Evolutionary conservation across 2,797 vertebrate species (phyloP).

Genomic region (Dryobates pubescens): DNA sequence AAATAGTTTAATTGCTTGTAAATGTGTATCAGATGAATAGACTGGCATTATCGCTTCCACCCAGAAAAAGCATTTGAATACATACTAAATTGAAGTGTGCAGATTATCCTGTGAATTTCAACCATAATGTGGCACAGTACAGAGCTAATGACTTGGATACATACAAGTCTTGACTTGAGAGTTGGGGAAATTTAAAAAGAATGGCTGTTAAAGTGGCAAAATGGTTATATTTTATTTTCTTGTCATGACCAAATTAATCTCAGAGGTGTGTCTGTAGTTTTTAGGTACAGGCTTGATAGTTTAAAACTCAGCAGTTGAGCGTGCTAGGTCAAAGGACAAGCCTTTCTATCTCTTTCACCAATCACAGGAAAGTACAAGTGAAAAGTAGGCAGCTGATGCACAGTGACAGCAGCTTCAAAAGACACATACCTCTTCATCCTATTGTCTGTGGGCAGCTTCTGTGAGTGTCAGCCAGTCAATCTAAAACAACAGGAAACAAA

Average conservation of each 20-base stretch:
- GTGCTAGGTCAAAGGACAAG: not conserved
- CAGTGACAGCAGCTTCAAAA: constrained; percentile 7
- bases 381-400: not conserved
- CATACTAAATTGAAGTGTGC: not conserved
- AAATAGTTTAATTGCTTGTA: not conserved
- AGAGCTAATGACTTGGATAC: not conserved
- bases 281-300: not conserved
- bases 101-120: not conserved
- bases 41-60: not conserved
- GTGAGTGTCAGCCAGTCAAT: not conserved
- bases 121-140: not conserved
- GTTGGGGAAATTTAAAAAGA: not conserved
- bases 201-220: not conserved
- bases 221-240: not conserved
- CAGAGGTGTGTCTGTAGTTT: not conserved
- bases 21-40: not conserved
- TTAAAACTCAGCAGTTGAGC: not conserved
- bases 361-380: not conserved
- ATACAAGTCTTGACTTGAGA: not conserved
- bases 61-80: not conserved
- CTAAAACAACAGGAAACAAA: constrained; percentile 21
- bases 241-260: not conserved
- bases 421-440: not conserved
- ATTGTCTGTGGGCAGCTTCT: not conserved
- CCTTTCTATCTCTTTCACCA: not conserved